Evolutionary conservation across 2,797 vertebrate genomes (phyloP).

Genomic region (Tinamus major): DNA sequence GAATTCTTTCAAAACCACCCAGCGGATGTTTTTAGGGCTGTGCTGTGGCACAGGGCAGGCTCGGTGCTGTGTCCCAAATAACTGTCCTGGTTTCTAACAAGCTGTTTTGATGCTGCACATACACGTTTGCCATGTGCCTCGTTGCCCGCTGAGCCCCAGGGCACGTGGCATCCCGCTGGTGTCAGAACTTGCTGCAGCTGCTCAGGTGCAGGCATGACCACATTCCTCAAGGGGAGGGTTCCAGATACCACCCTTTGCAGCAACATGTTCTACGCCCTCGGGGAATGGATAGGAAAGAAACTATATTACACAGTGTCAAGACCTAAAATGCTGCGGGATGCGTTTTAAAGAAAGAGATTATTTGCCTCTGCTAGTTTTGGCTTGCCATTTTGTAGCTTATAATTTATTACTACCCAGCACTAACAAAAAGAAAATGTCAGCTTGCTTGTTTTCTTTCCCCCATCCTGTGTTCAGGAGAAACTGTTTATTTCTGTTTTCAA

Average conservation of each 20-base stretch:
- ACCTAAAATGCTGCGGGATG: conserved; percentile 19
- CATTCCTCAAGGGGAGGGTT: conserved; percentile 60
- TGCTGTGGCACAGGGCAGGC: not conserved
- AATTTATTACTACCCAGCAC: conserved; percentile 9
- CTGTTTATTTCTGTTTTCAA: not conserved
- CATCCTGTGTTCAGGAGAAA: not conserved
- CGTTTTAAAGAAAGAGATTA: conserved; percentile 57
- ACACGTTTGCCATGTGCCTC: not conserved
- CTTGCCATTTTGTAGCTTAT: conserved; percentile 47
- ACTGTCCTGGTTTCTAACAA: not conserved
- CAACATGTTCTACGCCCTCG: conserved; percentile 15
- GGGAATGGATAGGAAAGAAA: conserved; percentile 49
- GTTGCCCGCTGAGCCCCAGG: conserved; percentile 3
- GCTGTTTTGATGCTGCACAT: not conserved
- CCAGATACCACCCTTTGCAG: conserved; percentile 17
- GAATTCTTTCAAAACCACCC: not conserved
- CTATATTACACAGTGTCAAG: conserved; percentile 53
- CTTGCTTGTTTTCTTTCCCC: not conserved
- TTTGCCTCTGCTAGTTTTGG: conserved; percentile 56
- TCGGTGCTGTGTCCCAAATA: not conserved
- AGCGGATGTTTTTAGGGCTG: not conserved
- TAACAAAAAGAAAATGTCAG: not conserved
- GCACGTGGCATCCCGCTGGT: not conserved
- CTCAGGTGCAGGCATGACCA: conserved; percentile 73
- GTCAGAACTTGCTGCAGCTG: conserved; percentile 61